Conservation (phyloP, 2,797 vertebrate genomes). For the Sylvilagus floridanus region DNA sequence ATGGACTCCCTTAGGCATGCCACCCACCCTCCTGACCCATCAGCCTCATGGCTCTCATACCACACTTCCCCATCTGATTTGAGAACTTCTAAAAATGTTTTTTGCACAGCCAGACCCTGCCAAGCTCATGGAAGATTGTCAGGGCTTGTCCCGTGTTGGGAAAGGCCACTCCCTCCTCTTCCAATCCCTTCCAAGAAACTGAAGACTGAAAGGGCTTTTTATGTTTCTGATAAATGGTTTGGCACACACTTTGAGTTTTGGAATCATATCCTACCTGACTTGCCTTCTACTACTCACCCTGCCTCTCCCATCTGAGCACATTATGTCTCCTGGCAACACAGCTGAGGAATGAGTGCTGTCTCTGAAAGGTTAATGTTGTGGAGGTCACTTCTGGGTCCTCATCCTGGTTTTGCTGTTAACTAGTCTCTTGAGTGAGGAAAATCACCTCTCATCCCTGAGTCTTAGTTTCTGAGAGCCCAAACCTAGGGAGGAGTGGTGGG, state of each 20-base stretch:
- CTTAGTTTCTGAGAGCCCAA: constrained; percentile 28
- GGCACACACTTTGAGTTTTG: constrained; percentile 74
- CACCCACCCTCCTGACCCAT: background rate
- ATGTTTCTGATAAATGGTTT: constrained; percentile 80
- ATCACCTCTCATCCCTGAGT: background rate
- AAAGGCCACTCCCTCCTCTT: constrained; percentile 75
- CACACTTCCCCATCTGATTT: background rate
- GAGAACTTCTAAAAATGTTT: constrained; percentile 59
- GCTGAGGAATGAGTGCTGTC: constrained; percentile 57
- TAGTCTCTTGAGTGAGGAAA: constrained; percentile 3
- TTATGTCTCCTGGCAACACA: constrained; percentile 72
- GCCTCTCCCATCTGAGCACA: constrained; percentile 27
- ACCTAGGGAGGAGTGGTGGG: background rate
- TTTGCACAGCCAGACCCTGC: constrained; percentile 44
- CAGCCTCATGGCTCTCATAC: background rate
- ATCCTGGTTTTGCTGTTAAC: constrained; percentile 47
- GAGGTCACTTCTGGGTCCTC: constrained; percentile 48
- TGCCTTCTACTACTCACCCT: constrained; percentile 68
- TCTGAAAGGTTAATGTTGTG: constrained; percentile 60
- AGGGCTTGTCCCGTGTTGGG: constrained; percentile 70
- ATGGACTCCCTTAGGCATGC: background rate
- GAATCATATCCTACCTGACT: constrained; percentile 73
- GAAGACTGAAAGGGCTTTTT: constrained; percentile 79
- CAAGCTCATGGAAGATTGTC: constrained; percentile 42
- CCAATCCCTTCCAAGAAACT: constrained; percentile 76